Base-by-base conservation (phyloP, 2,888 invertebrate genomes). In the Scaptomyza cyrtandrae region DNA sequence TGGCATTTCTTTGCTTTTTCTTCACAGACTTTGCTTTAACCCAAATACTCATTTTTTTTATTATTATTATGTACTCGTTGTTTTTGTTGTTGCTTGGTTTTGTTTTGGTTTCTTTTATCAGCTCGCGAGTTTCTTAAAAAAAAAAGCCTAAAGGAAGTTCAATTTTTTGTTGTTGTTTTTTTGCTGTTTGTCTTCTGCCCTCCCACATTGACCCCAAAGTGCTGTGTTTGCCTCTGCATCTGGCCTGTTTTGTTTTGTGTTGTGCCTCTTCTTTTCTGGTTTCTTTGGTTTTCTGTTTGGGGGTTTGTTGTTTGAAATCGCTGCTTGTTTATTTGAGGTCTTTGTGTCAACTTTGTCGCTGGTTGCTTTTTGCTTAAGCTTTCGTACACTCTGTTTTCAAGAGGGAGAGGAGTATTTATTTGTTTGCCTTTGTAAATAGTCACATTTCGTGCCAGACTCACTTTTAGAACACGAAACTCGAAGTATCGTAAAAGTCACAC, bases 271-370 rank as follows among this genome's bases (percentile, higher is more conserved):
- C 55, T 19, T 19, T 27, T 49, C 29, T 45, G 29, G 68, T 67
- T 78, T 78, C 49, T 56, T 77, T 77, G 55, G 50, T 46, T 58
- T 58, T 24, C 3, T 55, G 53, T 72, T 44, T 54, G 19, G 35
- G 6, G 59, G 41, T 39, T 46, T 54, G 50, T 46, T 54, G 50
- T 62, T 83, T 70, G 57, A 85, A 85, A 80, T 86, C 64, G 65
- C 55, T 48, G 74, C 75, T 80, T 84, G 84, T 86, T 84, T 86
- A 58, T 75, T 86, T 88, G 75, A 88, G 83, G 86, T 84, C 83
- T 84, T 88, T 88, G 86, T 84, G 88, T 84, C 83, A 84, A 84
- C 88, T 74, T 62, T 59, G 60, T 58, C 71, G 76, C 72, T 75
- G 76, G 14, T 54, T 63, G 65, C 52, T 27, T 46, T 31, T 16